These are phyloP conservation scores for Hemitrygon akajei DNA, from an alignment of 2,797 vertebrate genomes.

Conservation along the genomic window DNA sequence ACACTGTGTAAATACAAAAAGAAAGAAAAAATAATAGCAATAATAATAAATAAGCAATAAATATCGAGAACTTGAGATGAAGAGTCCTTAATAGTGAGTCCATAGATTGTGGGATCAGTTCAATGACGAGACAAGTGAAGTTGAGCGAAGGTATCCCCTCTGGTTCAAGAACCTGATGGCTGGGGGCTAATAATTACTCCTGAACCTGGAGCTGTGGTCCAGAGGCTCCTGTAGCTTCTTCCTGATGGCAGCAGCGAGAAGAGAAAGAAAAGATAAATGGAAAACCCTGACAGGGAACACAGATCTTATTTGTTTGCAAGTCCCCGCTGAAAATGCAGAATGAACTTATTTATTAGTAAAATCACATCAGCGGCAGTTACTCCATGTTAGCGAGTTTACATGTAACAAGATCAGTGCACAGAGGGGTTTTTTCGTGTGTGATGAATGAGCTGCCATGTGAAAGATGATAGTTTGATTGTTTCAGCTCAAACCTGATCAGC, in stretches of 20 bases:
- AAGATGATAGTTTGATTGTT: conserved; percentile 82
- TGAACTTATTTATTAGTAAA: conserved; percentile 81
- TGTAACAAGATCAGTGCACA: conserved; percentile 72
- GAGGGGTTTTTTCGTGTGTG: conserved; percentile 59
- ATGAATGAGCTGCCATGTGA: conserved; percentile 74
- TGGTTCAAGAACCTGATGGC: too few relatives aligned
- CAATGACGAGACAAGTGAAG: too few relatives aligned
- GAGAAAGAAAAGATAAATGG: conserved; percentile 9
- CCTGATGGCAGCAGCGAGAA: background rate
- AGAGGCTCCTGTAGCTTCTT: too few relatives aligned
- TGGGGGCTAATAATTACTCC: too few relatives aligned
- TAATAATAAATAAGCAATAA: too few relatives aligned
- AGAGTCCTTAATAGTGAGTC: too few relatives aligned
- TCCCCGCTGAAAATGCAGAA: conserved; percentile 65
- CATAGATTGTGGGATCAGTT: too few relatives aligned
- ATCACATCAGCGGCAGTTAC: conserved; percentile 75
- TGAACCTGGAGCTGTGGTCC: too few relatives aligned
- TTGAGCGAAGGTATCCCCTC: too few relatives aligned
- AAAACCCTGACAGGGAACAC: conserved; percentile 43
- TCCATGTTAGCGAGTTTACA: conserved; percentile 80
- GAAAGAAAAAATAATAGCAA: too few relatives aligned
- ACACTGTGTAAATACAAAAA: too few relatives aligned
- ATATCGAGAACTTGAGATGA: too few relatives aligned
- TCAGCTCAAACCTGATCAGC: conserved; percentile 75
- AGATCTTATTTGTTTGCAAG: conserved; percentile 53